Base-by-base conservation (phyloP, 2,888 invertebrate genomes). In the Pseudococcus jackbeardsleyi region DNA sequence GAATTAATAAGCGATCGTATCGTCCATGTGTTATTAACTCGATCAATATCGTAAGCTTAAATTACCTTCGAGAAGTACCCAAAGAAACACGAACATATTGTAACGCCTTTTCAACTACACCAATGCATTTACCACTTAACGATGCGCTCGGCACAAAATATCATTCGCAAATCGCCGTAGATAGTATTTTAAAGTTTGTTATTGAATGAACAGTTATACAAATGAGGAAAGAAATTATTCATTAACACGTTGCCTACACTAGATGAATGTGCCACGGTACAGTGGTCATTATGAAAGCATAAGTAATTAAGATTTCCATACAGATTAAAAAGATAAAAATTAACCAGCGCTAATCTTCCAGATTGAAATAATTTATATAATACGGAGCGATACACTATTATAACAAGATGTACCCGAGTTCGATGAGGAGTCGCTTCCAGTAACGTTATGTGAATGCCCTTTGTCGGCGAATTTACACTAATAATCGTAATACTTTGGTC, bases 171-270 rank as follows among this genome's bases (percentile, higher is more conserved):
- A 42, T 42, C 42, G 77, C 1, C 11, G 15, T 54, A 54, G 54
- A 54, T 54, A 77, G 22, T 22, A 33, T 39, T 42, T 42, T 26
- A 22, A 72, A 26, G n/a, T 77, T 77, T 8, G 77, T 33, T 72
- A 17, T 77, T 39, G n/a, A 77, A 42, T 42, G 42, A 77, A 77
- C 33, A 39, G 77, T 77, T 77, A 77, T 77, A 77, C 77, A 77
- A 77, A 77, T 77, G 77, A 77, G 77, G 77, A 77, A 77, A 77
- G 77, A 77, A 77, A 77, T 42, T 39, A 77, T 42, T 77, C 77
- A 68, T 26, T 26, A 68, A 77, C 77, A 77, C 77, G n/a, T 39
- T 77, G 77, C 42, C 33, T 6, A 68, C 22, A 39, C 77, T 77
- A 42, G 42, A 64, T 54, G n/a, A 26, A 68, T 68, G 26, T 68